Percentiles rank a stretch among this genome's conserved stretches.
These are phyloP conservation scores for Numenius phaeopus DNA, from an alignment of 2,797 vertebrate species.

Conservation along the genomic window DNA sequence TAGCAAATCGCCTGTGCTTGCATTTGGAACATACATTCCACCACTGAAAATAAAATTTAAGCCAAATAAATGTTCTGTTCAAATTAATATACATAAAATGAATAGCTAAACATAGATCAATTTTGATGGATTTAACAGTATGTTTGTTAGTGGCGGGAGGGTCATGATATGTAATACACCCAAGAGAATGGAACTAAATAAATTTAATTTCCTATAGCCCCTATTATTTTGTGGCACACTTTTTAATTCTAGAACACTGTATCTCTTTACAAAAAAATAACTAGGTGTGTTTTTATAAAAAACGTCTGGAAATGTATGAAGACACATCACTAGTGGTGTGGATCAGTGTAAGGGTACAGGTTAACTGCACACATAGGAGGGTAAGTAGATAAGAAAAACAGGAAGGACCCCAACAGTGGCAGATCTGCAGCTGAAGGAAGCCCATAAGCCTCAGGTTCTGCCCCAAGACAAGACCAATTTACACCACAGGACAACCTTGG, in stretches of 20 bases:
- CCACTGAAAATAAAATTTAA: conserved; percentile 79
- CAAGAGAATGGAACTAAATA: conserved; percentile 42
- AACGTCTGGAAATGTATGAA: not conserved
- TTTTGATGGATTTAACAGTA: conserved; percentile 70
- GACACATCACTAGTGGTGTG: not conserved
- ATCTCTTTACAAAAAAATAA: not conserved
- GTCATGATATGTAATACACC: conserved; percentile 31
- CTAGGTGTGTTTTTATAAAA: not conserved
- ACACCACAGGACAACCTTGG: not conserved
- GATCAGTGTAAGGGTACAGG: not conserved
- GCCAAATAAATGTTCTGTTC: conserved; percentile 77
- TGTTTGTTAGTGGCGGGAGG: conserved; percentile 54
- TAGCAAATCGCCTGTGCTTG: conserved; percentile 69
- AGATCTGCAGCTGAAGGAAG: not conserved
- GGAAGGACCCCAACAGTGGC: not conserved
- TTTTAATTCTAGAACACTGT: not conserved
- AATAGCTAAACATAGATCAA: conserved; percentile 76
- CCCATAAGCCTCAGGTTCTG: not conserved
- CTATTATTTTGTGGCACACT: conserved; percentile 2
- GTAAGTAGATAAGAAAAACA: not conserved
- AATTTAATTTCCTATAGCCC: conserved; percentile 61
- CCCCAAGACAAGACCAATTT: not conserved
- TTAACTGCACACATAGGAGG: not conserved
- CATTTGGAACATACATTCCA: conserved; percentile 73
- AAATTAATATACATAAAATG: conserved; percentile 79